Percentiles rank a stretch among this genome's conserved stretches.
Conservation (phyloP, 2,113 vertebrate species). For the Podarcis raffonei region DNA sequence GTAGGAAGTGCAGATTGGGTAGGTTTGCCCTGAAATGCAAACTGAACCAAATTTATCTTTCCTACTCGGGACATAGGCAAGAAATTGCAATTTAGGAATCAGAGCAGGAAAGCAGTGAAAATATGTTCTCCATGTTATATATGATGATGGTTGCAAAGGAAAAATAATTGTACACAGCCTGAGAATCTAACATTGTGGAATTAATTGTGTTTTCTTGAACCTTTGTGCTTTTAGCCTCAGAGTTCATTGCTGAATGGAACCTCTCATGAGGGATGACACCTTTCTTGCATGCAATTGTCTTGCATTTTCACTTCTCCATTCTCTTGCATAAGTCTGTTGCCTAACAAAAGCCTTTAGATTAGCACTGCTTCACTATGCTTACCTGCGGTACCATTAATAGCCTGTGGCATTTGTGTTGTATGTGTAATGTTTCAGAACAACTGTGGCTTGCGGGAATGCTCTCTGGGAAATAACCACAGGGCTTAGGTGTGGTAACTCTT, state of each 20-base stretch:
- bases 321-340: neutral
- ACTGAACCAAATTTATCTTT: no score
- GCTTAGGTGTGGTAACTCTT: neutral
- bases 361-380: neutral
- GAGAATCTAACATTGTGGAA: neutral
- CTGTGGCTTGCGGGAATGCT: neutral
- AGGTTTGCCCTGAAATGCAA: no score
- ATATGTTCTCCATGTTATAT: no score
- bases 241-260: neutral
- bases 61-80: neutral
- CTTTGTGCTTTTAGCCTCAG: neutral
- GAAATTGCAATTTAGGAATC: neutral
- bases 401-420: neutral
- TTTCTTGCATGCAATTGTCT: accelerated
- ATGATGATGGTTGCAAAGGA: neutral
- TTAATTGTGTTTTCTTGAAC: neutral
- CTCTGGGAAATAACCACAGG: neutral
- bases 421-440: neutral
- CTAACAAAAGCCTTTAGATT: neutral
- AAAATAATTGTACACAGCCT: neutral
- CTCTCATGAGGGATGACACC: neutral
- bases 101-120: neutral
- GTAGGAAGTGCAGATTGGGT: no score
- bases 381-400: neutral
- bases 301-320: neutral